Evolutionary conservation across 1,140 invertebrate species (phyloP).

Genomic region (Pygmarrhopalites habei): DNA sequence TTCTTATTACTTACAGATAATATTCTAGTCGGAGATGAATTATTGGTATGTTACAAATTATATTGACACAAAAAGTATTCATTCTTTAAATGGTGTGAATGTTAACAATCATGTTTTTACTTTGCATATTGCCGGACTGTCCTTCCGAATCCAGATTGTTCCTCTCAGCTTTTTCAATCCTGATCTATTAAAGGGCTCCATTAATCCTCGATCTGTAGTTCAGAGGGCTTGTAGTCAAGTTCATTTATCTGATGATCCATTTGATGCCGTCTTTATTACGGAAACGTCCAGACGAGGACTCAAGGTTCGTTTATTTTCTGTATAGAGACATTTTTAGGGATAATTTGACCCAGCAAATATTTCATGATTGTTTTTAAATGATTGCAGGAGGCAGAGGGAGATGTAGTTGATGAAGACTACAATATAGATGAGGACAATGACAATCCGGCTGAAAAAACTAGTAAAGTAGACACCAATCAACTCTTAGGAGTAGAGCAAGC

Average conservation of each 20-base stretch:
- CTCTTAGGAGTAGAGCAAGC: slow-evolving; percentile 82
- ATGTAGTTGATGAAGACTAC: slow-evolving; percentile 60
- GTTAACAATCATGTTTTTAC: too few species aligned
- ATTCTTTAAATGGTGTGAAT: too few species aligned
- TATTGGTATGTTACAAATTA: too few species aligned
- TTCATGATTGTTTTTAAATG: slow-evolving; percentile 52
- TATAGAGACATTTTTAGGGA: neutral
- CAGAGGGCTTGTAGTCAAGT: slow-evolving; percentile 62
- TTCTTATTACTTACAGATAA: too few species aligned
- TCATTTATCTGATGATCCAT: slow-evolving; percentile 79
- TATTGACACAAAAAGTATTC: too few species aligned
- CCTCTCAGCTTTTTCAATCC: slow-evolving; percentile 81
- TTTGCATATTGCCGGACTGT: too few species aligned
- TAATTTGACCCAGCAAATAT: neutral
- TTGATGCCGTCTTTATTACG: slow-evolving; percentile 82
- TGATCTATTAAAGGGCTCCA: slow-evolving; percentile 71
- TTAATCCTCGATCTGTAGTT: slow-evolving; percentile 58
- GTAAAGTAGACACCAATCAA: slow-evolving; percentile 57
- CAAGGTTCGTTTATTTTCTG: too few species aligned
- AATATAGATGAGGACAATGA: slow-evolving; percentile 63
- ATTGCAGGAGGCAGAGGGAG: slow-evolving; percentile 51
- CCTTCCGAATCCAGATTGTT: too few species aligned
- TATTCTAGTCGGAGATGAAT: slow-evolving; percentile 77
- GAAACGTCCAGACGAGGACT: slow-evolving; percentile 70
- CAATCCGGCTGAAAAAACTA: slow-evolving; percentile 45